Evolutionary conservation across 2,888 invertebrate species (phyloP).

Genomic region (Thecocarcelia acutangulata): DNA sequence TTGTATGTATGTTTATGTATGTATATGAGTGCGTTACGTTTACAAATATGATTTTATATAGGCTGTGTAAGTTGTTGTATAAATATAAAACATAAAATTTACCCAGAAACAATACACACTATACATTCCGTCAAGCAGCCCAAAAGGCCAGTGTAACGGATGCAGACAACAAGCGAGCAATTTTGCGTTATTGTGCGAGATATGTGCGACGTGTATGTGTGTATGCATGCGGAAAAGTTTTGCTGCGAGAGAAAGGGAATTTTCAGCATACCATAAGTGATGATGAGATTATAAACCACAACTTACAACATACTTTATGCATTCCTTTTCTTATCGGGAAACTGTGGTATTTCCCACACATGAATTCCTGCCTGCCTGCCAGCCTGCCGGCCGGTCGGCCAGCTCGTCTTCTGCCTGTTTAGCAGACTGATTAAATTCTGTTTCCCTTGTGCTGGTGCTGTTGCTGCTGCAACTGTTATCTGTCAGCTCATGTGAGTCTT

Average conservation of each 20-base stretch:
- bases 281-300: slow-evolving; percentile 65
- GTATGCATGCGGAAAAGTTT: slow-evolving; percentile 1
- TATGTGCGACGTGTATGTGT: background rate
- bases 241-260: background rate
- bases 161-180: slow-evolving; percentile 11
- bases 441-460: slow-evolving; percentile 10
- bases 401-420: background rate
- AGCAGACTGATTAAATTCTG: background rate
- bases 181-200: slow-evolving; percentile 4
- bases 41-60: slow-evolving; percentile 41
- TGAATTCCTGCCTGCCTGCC: background rate
- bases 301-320: slow-evolving; percentile 23
- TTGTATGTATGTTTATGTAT: background rate
- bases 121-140: slow-evolving; percentile 9
- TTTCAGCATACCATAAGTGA: slow-evolving; percentile 55
- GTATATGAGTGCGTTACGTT: background rate
- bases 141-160: slow-evolving; percentile 17
- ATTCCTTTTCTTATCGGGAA: slow-evolving; percentile 43
- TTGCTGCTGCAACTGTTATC: slow-evolving; percentile 36
- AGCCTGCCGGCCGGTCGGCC: background rate
- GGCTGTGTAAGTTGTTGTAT: slow-evolving; percentile 41
- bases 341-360: slow-evolving; percentile 39
- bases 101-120: slow-evolving; percentile 26
- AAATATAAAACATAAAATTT: slow-evolving; percentile 28
- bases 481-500: slow-evolving; percentile 40